Conservation (phyloP, 2,888 invertebrate species). For the Caenorhabditis sp. region DNA sequence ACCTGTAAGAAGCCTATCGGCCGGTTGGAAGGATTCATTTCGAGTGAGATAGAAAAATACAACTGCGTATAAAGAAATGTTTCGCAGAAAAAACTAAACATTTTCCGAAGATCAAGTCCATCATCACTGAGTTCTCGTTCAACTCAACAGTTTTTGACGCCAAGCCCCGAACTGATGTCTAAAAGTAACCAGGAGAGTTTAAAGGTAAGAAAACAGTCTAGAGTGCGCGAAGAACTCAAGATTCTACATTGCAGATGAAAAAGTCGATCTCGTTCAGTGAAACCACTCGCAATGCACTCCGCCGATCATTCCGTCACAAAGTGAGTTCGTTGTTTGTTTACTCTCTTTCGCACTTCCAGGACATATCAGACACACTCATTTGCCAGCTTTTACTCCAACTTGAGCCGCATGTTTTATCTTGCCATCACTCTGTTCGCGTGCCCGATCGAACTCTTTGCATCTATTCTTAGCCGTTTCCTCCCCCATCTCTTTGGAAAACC, state of each 20-base stretch:
- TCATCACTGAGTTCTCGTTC: conserved; percentile 44
- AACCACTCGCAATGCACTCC: conserved; percentile 59
- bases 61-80: no score
- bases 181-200: conserved; percentile 22
- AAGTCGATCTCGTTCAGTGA: conserved; percentile 65
- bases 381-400: background rate
- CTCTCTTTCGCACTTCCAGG: conserved; percentile 26
- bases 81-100: conserved; percentile 42
- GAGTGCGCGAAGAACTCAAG: background rate
- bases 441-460: conserved; percentile 3
- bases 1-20: conserved; percentile 50
- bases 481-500: conserved; percentile 18
- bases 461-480: conserved; percentile 46
- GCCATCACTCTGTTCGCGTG: conserved; percentile 9
- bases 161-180: conserved; percentile 33
- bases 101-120: conserved; percentile 50
- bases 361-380: conserved; percentile 35
- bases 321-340: conserved; percentile 47
- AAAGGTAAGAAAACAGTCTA: conserved; percentile 10
- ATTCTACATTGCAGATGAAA: conserved; percentile 57
- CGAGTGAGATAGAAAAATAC: conserved; percentile 32
- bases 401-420: conserved; percentile 12
- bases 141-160: conserved; percentile 44
- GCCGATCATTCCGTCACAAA: conserved; percentile 56
- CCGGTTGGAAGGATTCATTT: conserved; percentile 55